phyloP scores from a whole-genome alignment of 2,797 vertebrate species.

The Chelon labrosus region DNA sequence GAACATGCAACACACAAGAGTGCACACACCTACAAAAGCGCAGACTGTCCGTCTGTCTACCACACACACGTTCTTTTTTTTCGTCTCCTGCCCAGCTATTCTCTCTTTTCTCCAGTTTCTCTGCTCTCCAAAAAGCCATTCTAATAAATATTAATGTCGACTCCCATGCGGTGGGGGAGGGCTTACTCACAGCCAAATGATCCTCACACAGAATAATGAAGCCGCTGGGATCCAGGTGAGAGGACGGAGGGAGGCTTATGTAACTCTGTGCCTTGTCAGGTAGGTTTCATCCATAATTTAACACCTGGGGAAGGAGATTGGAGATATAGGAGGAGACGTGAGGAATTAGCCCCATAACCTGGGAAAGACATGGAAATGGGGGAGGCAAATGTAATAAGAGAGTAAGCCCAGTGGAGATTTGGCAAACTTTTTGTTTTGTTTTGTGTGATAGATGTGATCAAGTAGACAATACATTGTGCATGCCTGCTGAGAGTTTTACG shows the following conservation, averaged over 20 bases:
- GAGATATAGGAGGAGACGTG: conserved; percentile 69
- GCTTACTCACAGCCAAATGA: conserved; percentile 80
- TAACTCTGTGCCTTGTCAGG: conserved; percentile 76
- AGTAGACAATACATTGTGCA: conserved; percentile 46
- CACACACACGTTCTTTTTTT: conserved; percentile 12
- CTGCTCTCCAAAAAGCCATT: conserved; percentile 45
- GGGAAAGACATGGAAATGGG: conserved; percentile 52
- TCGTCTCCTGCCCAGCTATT: conserved; percentile 34
- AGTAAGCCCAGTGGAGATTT: conserved; percentile 38
- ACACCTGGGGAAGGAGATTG: conserved; percentile 64
- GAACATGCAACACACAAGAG: conserved; percentile 34
- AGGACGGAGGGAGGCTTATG: conserved; percentile 75
- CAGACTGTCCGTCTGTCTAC: not conserved
- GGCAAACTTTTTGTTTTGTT: conserved; percentile 40
- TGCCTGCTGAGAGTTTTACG: conserved; percentile 40
- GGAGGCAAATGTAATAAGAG: conserved; percentile 63
- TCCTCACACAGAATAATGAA: conserved; percentile 81
- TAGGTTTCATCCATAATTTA: conserved; percentile 80
- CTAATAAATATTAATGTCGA: conserved; percentile 79
- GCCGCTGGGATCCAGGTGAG: conserved; percentile 80
- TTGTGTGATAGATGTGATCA: conserved; percentile 45
- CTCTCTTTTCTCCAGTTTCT: conserved; percentile 36
- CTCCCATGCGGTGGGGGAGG: conserved; percentile 66
- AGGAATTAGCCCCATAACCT: conserved; percentile 76
- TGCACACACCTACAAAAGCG: conserved; percentile 14